Conservation (phyloP, 1,140 invertebrate species). For the Drosophila micromelanica region DNA sequence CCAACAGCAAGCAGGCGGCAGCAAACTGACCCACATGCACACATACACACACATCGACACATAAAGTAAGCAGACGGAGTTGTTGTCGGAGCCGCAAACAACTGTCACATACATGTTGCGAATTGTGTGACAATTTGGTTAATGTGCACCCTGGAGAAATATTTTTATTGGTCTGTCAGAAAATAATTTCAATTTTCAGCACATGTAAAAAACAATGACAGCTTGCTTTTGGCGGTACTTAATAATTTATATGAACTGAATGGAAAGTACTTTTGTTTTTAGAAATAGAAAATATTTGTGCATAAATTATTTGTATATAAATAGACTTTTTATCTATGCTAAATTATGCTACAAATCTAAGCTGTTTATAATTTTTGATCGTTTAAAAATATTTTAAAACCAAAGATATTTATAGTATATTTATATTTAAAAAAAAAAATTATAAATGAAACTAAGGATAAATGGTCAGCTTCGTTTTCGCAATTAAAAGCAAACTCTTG, state of each 20-base stretch:
- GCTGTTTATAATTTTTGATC: too few species aligned
- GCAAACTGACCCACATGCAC: slow-evolving; percentile 53
- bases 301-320: too few species aligned
- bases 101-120: slow-evolving; percentile 64
- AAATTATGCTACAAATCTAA: too few species aligned
- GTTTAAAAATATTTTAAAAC: too few species aligned
- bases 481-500: slow-evolving; percentile 24
- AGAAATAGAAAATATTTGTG: too few species aligned
- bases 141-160: slow-evolving; percentile 44
- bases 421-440: not conserved
- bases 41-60: not conserved
- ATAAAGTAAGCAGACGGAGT: slow-evolving; percentile 2
- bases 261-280: not conserved
- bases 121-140: slow-evolving; percentile 74
- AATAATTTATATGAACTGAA: slow-evolving; percentile 2
- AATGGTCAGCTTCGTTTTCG: not conserved
- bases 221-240: not conserved
- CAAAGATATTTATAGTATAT: not conserved
- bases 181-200: slow-evolving; percentile 27
- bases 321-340: too few species aligned
- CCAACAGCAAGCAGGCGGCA: slow-evolving; percentile 57
- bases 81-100: slow-evolving; percentile 47
- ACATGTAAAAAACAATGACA: slow-evolving; percentile 8
- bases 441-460: too few species aligned
- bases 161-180: slow-evolving; percentile 66